A percentile compares a stretch with the other conserved stretches of the same genome.
Evolutionary conservation across 2,797 vertebrate genomes (phyloP).

Genomic region (Pteropus rufus): DNA sequence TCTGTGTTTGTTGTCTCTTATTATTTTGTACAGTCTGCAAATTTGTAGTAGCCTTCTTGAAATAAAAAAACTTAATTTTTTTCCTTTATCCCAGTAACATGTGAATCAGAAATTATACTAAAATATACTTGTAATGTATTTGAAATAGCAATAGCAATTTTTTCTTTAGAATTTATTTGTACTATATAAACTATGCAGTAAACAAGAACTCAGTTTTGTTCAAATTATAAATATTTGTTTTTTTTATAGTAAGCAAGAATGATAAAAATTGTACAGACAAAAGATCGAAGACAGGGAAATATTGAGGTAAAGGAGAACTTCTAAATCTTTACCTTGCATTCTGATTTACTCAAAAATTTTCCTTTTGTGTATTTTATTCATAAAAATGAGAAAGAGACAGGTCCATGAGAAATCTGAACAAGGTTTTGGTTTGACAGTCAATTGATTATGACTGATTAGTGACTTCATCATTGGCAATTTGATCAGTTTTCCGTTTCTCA

Average conservation of each 20-base stretch:
- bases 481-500: slow-evolving; percentile 74
- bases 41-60: neutral
- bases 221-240: neutral
- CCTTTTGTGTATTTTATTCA: slow-evolving; percentile 6
- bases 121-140: neutral
- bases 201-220: neutral
- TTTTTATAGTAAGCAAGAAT: neutral
- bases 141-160: no score
- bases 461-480: slow-evolving; percentile 75
- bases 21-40: neutral
- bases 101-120: neutral
- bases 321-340: neutral
- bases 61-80: neutral
- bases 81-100: neutral
- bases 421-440: slow-evolving; percentile 75
- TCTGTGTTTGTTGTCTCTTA: neutral
- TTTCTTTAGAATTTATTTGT: neutral
- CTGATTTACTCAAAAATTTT: neutral
- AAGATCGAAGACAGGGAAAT: neutral
- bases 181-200: neutral
- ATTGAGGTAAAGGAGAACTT: neutral
- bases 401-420: slow-evolving; percentile 6
- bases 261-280: neutral
- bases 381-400: neutral
- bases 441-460: slow-evolving; percentile 79